Conservation (phyloP, 2,888 invertebrate genomes). For the Axea sp. region DNA sequence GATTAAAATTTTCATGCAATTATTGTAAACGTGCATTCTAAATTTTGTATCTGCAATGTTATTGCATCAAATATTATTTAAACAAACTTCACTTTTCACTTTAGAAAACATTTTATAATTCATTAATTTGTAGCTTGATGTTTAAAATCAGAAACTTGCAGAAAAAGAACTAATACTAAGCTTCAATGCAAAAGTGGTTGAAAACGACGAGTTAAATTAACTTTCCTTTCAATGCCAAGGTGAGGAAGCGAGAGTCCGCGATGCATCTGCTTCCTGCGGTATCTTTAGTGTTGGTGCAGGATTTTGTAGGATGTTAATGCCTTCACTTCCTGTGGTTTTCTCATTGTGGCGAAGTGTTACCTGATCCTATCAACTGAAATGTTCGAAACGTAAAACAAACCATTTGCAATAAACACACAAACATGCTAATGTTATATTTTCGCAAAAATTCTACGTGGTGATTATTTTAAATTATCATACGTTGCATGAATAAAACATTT, state of each 20-base stretch:
- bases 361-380: slow-evolving; percentile 35
- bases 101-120: too few species aligned
- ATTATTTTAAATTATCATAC: slow-evolving; percentile 40
- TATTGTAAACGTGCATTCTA: too few species aligned
- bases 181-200: neutral
- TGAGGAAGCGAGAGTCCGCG: slow-evolving; percentile 33
- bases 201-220: slow-evolving; percentile 7
- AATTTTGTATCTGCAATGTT: too few species aligned
- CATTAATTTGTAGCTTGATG: too few species aligned
- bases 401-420: slow-evolving; percentile 22
- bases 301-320: slow-evolving; percentile 44
- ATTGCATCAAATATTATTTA: too few species aligned
- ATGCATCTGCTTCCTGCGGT: slow-evolving; percentile 55
- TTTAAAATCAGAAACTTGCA: too few species aligned
- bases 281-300: slow-evolving; percentile 27
- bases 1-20: too few species aligned
- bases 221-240: slow-evolving; percentile 22
- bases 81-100: too few species aligned
- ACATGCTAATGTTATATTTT: slow-evolving; percentile 9
- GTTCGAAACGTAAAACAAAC: slow-evolving; percentile 14
- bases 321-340: slow-evolving; percentile 49
- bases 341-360: slow-evolving; percentile 23
- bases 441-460: slow-evolving; percentile 3
- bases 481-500: slow-evolving; percentile 36
- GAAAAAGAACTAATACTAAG: too few species aligned